A percentile compares a stretch with the other conserved stretches of the same genome.
These are phyloP conservation scores for Crenichthys baileyi DNA, from an alignment of 2,797 vertebrate species.

Conservation along the genomic window DNA sequence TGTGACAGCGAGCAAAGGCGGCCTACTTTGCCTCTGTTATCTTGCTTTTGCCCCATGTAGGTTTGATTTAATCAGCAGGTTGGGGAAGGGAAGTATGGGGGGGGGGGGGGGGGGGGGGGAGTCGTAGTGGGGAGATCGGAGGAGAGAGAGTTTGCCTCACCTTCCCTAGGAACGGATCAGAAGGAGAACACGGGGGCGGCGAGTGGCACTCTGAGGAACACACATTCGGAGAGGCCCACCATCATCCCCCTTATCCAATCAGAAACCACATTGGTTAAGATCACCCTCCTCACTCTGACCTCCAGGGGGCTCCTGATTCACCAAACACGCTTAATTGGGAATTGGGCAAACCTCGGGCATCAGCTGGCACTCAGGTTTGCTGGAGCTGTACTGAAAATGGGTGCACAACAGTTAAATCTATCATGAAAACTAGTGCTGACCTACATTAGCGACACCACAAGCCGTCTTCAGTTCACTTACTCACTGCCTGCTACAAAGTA, in stretches of 20 bases:
- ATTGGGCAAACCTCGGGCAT: not conserved
- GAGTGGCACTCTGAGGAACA: constrained; percentile 60
- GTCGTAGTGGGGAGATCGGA: not conserved
- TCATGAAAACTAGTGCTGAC: constrained; percentile 66
- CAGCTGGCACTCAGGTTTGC: constrained; percentile 26
- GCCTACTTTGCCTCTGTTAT: constrained; percentile 77
- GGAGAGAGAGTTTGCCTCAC: constrained; percentile 34
- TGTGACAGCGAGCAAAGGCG: constrained; percentile 74
- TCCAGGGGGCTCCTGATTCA: constrained; percentile 45
- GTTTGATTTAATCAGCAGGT: constrained; percentile 77
- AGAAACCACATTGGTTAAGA: constrained; percentile 29
- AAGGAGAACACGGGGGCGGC: constrained; percentile 52
- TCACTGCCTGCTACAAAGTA: constrained; percentile 19
- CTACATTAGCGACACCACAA: constrained; percentile 76
- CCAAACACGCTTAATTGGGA: not conserved
- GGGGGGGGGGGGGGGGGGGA: not conserved
- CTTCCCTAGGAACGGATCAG: constrained; percentile 52
- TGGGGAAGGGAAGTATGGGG: not conserved
- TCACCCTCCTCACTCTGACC: constrained; percentile 45
- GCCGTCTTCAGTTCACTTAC: constrained; percentile 34
- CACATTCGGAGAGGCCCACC: constrained; percentile 53
- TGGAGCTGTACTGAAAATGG: constrained; percentile 57
- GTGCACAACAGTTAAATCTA: constrained; percentile 57
- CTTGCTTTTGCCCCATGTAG: constrained; percentile 47
- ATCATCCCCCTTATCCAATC: constrained; percentile 31